A percentile compares a stretch with the other conserved stretches of the same genome.
Conservation (phyloP, 2,113 vertebrate species). For the Cercopithecus mona region DNA sequence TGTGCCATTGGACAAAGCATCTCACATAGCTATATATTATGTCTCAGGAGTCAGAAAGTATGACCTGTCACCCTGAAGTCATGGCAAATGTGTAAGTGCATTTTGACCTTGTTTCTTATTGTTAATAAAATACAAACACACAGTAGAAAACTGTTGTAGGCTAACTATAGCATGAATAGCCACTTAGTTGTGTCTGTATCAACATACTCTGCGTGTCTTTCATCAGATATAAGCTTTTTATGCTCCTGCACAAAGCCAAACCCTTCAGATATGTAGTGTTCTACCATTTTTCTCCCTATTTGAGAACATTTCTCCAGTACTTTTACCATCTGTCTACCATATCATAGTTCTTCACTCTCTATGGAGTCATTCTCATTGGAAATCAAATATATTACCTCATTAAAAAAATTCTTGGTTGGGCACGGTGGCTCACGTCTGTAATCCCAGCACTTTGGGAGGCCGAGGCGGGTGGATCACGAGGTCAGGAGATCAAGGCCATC, state of each 20-base stretch:
- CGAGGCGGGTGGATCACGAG: too few relatives aligned
- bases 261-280: neutral
- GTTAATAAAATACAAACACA: neutral
- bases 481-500: too few relatives aligned
- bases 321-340: neutral
- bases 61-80: neutral
- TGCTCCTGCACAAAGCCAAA: neutral
- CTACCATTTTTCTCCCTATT: neutral
- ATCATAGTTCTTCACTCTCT: neutral
- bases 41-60: neutral
- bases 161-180: neutral
- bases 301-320: neutral
- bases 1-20: neutral
- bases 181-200: neutral
- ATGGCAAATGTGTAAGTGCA: neutral
- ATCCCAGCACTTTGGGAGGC: too few relatives aligned
- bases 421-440: too few relatives aligned
- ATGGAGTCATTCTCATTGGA: neutral
- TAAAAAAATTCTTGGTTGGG: neutral
- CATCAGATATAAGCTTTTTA: neutral
- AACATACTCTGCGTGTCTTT: neutral
- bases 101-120: neutral
- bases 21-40: neutral
- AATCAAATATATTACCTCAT: neutral
- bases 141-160: too few relatives aligned